Conservation (phyloP, 2,888 invertebrate species). For the Coelopa pilipes region DNA sequence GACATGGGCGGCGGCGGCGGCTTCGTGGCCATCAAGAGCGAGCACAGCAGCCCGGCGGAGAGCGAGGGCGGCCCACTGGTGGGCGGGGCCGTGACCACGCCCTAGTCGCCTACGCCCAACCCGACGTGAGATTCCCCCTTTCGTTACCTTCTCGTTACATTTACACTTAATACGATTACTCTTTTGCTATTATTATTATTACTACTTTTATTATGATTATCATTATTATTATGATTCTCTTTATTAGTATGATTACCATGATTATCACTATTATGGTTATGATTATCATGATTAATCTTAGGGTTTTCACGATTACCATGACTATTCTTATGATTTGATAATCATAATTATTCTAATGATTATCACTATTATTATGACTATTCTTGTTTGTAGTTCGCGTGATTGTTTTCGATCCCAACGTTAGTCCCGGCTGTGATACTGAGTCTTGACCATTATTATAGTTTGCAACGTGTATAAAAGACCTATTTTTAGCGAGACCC, state of each 20-base stretch:
- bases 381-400: neutral
- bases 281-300: too few species aligned
- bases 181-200: neutral
- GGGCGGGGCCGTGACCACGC: neutral
- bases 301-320: too few species aligned
- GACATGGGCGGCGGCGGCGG: neutral
- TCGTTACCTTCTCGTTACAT: neutral
- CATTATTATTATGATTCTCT: too few species aligned
- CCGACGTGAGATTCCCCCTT: neutral
- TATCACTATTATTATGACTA: too few species aligned
- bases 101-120: conserved; percentile 1
- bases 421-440: conserved; percentile 68
- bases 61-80: neutral
- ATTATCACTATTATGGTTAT: too few species aligned
- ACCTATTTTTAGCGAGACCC: conserved; percentile 15
- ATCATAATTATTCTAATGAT: too few species aligned
- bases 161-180: neutral
- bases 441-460: conserved; percentile 40
- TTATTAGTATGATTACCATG: too few species aligned
- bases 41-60: neutral
- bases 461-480: conserved; percentile 15
- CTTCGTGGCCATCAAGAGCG: conserved; percentile 9
- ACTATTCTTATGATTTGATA: too few species aligned
- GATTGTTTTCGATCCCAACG: conserved; percentile 48
- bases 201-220: neutral